Percentiles rank a stretch among this genome's conserved stretches.
phyloP scores from a whole-genome alignment of 2,888 invertebrate species.

The Gari tellinella region DNA sequence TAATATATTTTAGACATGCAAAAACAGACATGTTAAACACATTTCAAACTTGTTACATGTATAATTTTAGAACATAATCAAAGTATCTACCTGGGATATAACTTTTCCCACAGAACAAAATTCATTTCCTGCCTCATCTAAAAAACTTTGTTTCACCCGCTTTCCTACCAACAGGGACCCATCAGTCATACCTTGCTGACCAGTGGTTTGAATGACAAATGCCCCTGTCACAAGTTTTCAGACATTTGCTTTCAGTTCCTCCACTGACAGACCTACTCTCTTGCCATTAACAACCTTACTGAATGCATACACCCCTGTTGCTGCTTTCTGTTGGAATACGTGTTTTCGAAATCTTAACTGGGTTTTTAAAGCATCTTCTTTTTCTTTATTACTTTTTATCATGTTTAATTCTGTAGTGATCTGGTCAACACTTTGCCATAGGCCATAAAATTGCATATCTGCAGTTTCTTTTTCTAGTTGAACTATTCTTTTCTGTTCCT shows the following conservation, averaged over 20 bases:
- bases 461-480: constrained; percentile 18
- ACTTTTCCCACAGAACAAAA: too few relatives aligned
- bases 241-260: constrained; percentile 27
- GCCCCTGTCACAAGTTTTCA: constrained; percentile 14
- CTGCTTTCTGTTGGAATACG: constrained; percentile 17
- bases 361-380: constrained; percentile 30
- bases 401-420: background rate
- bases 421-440: constrained; percentile 21
- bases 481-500: background rate
- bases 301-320: constrained; percentile 10
- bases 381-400: constrained; percentile 20
- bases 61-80: too few relatives aligned
- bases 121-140: too few relatives aligned
- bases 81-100: too few relatives aligned
- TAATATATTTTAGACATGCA: background rate
- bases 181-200: too few relatives aligned
- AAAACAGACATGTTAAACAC: too few relatives aligned
- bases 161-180: too few relatives aligned
- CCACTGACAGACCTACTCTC: background rate
- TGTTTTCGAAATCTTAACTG: constrained; percentile 28
- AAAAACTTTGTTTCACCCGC: too few relatives aligned
- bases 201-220: too few relatives aligned
- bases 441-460: constrained; percentile 18
- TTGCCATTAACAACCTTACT: constrained; percentile 15
- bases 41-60: too few relatives aligned